phyloP scores from a whole-genome alignment of 2,797 vertebrate genomes.

The Gymnothorax javanicus region DNA sequence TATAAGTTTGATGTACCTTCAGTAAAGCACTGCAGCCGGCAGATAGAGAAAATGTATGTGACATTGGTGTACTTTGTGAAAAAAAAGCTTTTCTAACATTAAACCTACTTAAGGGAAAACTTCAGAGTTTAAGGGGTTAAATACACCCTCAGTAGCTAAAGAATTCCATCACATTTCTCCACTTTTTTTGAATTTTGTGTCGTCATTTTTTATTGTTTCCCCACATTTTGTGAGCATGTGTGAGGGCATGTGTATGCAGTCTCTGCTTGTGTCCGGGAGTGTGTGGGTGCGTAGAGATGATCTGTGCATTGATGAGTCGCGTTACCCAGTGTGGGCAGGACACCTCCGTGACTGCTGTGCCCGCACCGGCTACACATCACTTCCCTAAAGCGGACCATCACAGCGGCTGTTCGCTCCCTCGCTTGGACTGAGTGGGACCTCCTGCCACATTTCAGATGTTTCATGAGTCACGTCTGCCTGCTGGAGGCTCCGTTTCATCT shows the following conservation, averaged over 20 bases:
- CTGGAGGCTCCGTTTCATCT: slow-evolving; percentile 16
- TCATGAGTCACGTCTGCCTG: not conserved
- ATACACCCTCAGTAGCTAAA: not conserved
- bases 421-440: not conserved
- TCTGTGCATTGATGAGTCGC: no score
- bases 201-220: not conserved
- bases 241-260: not conserved
- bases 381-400: not conserved
- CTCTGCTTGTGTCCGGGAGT: no score
- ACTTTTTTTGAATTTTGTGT: not conserved
- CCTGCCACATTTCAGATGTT: not conserved
- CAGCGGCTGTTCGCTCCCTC: not conserved
- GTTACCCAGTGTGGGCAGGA: not conserved
- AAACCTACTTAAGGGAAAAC: no score
- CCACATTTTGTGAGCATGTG: not conserved
- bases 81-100: no score
- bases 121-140: no score
- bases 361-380: not conserved
- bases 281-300: no score
- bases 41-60: no score
- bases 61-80: no score
- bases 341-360: not conserved
- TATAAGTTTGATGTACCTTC: no score
- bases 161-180: not conserved
- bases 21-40: no score